Percentiles rank a stretch among this genome's conserved stretches.
These are phyloP conservation scores for Ctenoplectra terminalis DNA, from an alignment of 1,140 invertebrate species.

Conservation along the genomic window DNA sequence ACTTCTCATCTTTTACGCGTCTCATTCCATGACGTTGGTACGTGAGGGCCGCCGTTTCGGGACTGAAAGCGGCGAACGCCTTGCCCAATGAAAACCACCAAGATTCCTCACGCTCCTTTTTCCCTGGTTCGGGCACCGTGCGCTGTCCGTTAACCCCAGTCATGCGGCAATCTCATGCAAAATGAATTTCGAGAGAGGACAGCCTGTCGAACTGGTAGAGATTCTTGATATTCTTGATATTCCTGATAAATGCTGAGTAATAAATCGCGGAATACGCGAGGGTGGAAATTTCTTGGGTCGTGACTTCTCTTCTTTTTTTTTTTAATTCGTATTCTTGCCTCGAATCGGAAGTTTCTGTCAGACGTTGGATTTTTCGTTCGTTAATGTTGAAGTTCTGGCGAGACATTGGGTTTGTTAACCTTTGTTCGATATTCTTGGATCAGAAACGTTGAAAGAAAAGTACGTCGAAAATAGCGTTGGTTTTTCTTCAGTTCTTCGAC, in stretches of 20 bases:
- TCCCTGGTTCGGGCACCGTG: background rate
- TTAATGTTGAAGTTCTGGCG: too few relatives aligned
- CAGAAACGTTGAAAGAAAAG: too few relatives aligned
- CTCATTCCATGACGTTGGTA: slow-evolving; percentile 69
- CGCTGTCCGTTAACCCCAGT: slow-evolving; percentile 26
- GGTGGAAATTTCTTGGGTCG: background rate
- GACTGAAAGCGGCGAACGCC: slow-evolving; percentile 41
- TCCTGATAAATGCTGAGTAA: slow-evolving; percentile 4
- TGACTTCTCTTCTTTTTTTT: too few relatives aligned
- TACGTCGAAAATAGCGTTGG: too few relatives aligned
- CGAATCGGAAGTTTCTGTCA: too few relatives aligned
- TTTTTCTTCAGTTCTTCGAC: too few relatives aligned
- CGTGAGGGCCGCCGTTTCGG: slow-evolving; percentile 52
- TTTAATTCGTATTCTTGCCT: too few relatives aligned
- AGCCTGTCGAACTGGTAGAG: background rate
- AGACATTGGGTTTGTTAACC: too few relatives aligned
- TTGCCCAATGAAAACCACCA: slow-evolving; percentile 18
- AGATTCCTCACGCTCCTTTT: slow-evolving; percentile 46
- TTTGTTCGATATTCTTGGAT: too few relatives aligned
- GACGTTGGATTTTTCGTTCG: too few relatives aligned
- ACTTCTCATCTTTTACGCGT: slow-evolving; percentile 76
- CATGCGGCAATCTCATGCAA: slow-evolving; percentile 21
- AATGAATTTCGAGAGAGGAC: slow-evolving; percentile 32
- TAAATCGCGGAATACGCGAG: too few relatives aligned
- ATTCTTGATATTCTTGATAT: background rate